Evolutionary conservation across 2,797 vertebrate genomes (phyloP), one percentile per base, ranked within the genome.

Genomic region (Kryptolebias ocellatus): DNA sequence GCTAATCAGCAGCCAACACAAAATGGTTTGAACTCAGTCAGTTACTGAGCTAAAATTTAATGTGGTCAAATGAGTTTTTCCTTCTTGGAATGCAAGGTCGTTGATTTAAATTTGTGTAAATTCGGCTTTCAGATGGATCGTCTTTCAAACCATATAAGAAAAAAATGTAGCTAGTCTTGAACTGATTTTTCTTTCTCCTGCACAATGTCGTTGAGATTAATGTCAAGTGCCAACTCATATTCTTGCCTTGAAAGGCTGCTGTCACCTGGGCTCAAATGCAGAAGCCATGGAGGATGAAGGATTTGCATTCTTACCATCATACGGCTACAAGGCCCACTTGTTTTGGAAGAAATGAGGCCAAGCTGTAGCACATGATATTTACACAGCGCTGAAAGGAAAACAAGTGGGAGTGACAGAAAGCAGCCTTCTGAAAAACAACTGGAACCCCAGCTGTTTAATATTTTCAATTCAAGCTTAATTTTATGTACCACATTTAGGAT

Each of bases 271-370:
- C 78, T 60, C 37, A 46, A 65, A 55, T 11, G 1, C 53, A 56
- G 42, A 54, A 49, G 65, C 72, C 51, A 53, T 2, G 29, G 44
- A 62, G 58, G 5, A 16, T 17, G 51, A 14, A 55, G 60, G 61
- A 62, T 83, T 72, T 72, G 24, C 28, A 57, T 69, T 64, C 39
- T 49, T 12, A 18, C 61, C 44, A 56, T 55, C 65, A 68, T 70
- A 73, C 61, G 27, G 64, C 53, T 58, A 53, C 51, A 74, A 76
- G 64, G 68, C 50, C 70, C 34, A 53, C 70, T 84, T 78, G 73
- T 76, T 77, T 56, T 55, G 39, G 29, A 69, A 51, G 65, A 79
- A 87, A 84, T 29, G 76, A 81, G 78, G 86, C 57, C 72, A 70
- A 15, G 44, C 50, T 61, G 71, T 15, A 74, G 61, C 64, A 76